Percentiles rank a stretch among this genome's conserved stretches.
Evolutionary conservation across 2,888 invertebrate species (phyloP).

Genomic region (Cinara cedri): DNA sequence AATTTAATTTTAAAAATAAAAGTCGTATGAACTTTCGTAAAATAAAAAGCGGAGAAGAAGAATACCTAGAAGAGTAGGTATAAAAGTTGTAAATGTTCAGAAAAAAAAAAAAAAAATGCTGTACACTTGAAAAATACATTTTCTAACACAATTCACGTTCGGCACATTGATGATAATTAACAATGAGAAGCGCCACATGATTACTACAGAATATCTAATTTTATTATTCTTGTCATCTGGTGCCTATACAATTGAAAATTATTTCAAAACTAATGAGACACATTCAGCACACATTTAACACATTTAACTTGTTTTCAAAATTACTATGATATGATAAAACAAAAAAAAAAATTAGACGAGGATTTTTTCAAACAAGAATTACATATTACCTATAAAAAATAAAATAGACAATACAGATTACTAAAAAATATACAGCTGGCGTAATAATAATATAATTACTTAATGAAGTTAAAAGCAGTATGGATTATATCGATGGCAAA

Average conservation of each 20-base stretch:
- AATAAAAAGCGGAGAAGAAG: too few relatives aligned
- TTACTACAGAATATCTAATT: constrained; percentile 9
- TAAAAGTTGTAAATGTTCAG: too few relatives aligned
- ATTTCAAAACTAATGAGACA: constrained; percentile 26
- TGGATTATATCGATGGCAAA: too few relatives aligned
- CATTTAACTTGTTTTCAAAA: constrained; percentile 85
- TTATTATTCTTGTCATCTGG: constrained; percentile 22
- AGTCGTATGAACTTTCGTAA: too few relatives aligned
- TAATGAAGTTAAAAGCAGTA: too few relatives aligned
- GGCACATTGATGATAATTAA: neutral
- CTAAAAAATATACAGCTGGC: too few relatives aligned
- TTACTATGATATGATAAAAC: constrained; percentile 62
- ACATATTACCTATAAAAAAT: neutral
- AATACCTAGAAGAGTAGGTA: too few relatives aligned
- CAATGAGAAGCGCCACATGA: constrained; percentile 11
- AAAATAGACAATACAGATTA: too few relatives aligned
- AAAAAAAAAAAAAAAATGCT: neutral
- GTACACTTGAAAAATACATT: neutral
- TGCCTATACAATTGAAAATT: constrained; percentile 1
- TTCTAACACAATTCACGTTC: constrained; percentile 22
- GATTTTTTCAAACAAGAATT: neutral
- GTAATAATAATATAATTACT: too few relatives aligned
- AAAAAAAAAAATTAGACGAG: neutral
- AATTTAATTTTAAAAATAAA: neutral
- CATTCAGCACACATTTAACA: constrained; percentile 10